phyloP scores from a whole-genome alignment of 2,113 vertebrate genomes.

The Prolemur simus region DNA sequence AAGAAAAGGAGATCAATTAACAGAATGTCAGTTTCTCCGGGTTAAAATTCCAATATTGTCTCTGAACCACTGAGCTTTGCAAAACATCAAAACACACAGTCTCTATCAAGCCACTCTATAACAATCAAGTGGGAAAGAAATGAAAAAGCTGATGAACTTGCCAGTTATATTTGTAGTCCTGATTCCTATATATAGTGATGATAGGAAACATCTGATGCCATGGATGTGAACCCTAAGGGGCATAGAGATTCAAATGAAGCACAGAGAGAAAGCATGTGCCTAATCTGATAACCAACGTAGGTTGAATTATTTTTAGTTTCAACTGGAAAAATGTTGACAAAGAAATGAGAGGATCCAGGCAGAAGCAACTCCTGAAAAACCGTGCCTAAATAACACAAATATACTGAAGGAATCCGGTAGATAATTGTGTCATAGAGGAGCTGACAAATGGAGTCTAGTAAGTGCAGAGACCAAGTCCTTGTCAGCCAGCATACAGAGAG shows the following conservation, averaged over 20 bases:
- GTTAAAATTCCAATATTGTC: no score
- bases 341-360: constrained; percentile 11
- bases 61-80: not conserved
- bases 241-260: not conserved
- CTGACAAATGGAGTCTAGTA: constrained; percentile 54
- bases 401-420: not conserved
- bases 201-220: not conserved
- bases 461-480: constrained; percentile 32
- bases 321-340: not conserved
- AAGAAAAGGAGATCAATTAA: constrained; percentile 26
- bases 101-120: constrained; percentile 13
- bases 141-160: not conserved
- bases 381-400: not conserved
- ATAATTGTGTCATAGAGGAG: not conserved
- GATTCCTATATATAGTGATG: not conserved
- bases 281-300: not conserved
- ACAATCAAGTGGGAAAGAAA: not conserved
- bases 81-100: not conserved
- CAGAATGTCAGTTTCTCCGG: not conserved
- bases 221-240: not conserved
- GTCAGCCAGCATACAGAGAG: constrained; percentile 45
- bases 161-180: not conserved
- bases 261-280: not conserved
- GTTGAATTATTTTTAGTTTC: constrained; percentile 5
- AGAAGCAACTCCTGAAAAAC: not conserved